phyloP scores from a whole-genome alignment of 2,888 invertebrate genomes.

The Trypoxylon attenuatum region DNA sequence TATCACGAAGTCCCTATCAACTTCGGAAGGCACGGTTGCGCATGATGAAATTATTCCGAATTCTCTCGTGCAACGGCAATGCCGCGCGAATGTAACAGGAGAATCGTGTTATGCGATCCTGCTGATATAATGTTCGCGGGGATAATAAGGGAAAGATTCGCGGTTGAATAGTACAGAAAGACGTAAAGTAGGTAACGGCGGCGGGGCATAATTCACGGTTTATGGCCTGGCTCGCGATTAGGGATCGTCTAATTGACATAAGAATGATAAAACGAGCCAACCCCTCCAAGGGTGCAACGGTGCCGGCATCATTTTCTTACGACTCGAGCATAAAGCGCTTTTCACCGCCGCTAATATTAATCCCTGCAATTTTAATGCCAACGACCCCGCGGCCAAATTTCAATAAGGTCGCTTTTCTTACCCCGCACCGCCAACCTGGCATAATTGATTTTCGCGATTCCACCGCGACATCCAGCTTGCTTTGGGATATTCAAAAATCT shows the following conservation, averaged over 20 bases:
- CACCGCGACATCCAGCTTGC: background rate
- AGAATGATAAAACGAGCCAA: constrained; percentile 59
- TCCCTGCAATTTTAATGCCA: constrained; percentile 70
- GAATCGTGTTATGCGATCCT: background rate
- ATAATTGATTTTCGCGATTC: constrained; percentile 63
- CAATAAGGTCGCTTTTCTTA: constrained; percentile 55
- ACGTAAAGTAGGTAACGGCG: background rate
- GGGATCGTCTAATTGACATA: constrained; percentile 67
- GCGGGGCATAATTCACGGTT: constrained; percentile 48
- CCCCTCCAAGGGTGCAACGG: constrained; percentile 12
- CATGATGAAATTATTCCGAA: background rate
- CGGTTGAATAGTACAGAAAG: background rate
- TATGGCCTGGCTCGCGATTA: constrained; percentile 68
- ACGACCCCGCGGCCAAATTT: constrained; percentile 64
- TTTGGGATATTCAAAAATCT: too few relatives aligned
- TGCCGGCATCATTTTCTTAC: constrained; percentile 38
- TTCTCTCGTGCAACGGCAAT: too few relatives aligned
- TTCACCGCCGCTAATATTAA: constrained; percentile 62
- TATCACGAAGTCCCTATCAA: too few relatives aligned
- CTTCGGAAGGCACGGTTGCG: too few relatives aligned
- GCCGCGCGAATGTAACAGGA: background rate
- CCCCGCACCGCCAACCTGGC: background rate
- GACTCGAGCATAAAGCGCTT: constrained; percentile 24
- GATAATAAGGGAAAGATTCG: background rate
- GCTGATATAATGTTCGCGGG: background rate